Conservation (phyloP, 2,888 invertebrate genomes). For the Oscheius sp. region DNA sequence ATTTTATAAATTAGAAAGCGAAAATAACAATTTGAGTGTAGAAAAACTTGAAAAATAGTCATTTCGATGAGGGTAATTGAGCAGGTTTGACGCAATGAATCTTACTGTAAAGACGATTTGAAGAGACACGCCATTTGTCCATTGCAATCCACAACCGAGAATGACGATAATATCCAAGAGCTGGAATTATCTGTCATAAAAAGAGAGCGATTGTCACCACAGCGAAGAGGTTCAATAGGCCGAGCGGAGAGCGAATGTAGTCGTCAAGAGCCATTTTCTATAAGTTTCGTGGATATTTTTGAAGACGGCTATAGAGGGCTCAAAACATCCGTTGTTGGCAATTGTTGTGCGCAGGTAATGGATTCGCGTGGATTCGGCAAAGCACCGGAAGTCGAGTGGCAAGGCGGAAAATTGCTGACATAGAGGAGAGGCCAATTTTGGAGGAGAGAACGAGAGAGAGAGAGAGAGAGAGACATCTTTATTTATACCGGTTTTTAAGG, state of each 20-base stretch:
- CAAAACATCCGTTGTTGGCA: conserved; percentile 3
- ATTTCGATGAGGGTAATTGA: too few species aligned
- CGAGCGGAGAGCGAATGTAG: conserved; percentile 7
- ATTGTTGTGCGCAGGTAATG: conserved; percentile 8
- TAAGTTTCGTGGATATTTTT: too few species aligned
- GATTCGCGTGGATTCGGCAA: conserved; percentile 3
- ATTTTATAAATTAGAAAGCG: not conserved
- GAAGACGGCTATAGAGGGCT: not conserved
- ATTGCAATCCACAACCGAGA: conserved; percentile 10
- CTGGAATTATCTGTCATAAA: not conserved
- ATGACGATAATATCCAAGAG: not conserved
- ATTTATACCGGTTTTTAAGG: conserved; percentile 22
- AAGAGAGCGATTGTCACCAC: not conserved
- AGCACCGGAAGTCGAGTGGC: conserved; percentile 5
- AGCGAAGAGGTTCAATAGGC: conserved; percentile 14
- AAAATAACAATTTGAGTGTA: not conserved
- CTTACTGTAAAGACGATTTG: conserved; percentile 16
- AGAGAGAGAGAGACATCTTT: not conserved
- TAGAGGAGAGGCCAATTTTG: too few species aligned
- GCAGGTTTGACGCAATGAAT: not conserved
- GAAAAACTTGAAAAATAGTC: too few species aligned
- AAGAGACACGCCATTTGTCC: conserved; percentile 15
- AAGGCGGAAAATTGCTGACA: conserved; percentile 17
- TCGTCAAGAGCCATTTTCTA: conserved; percentile 14
- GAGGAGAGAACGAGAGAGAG: not conserved